Conservation (phyloP, 2,888 invertebrate genomes). For the Hirtodrosophila alboralis region DNA sequence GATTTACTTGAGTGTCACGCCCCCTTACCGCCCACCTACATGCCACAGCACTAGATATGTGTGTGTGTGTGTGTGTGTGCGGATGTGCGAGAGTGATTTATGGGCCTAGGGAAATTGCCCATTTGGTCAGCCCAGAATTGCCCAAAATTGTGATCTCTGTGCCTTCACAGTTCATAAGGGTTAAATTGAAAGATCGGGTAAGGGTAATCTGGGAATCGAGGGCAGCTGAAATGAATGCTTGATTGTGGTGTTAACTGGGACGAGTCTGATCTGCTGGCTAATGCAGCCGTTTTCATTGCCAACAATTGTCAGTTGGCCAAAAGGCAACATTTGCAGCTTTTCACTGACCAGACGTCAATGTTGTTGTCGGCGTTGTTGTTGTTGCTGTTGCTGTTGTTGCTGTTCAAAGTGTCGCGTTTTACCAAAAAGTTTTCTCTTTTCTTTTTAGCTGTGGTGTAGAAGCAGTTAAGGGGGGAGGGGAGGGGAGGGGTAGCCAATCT, state of each 20-base stretch:
- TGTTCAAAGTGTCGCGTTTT: conserved; percentile 55
- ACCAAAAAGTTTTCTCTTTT: conserved; percentile 70
- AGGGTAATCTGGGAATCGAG: neutral
- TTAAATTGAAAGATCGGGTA: conserved; percentile 13
- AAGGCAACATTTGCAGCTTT: conserved; percentile 43
- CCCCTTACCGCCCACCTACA: conserved; percentile 26
- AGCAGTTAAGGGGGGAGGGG: conserved; percentile 5
- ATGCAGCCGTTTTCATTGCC: conserved; percentile 37
- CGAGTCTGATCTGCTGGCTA: conserved; percentile 3
- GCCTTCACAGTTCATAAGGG: conserved; percentile 20
- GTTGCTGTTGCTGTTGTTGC: conserved; percentile 21
- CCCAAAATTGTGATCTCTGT: too few species aligned
- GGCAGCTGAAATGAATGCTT: neutral
- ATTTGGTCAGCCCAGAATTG: conserved; percentile 23
- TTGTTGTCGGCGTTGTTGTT: conserved; percentile 20
- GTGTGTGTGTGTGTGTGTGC: conserved; percentile 25
- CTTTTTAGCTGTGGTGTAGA: conserved; percentile 11
- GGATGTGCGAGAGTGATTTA: conserved; percentile 74
- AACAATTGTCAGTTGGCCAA: conserved; percentile 42
- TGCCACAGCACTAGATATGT: conserved; percentile 10
- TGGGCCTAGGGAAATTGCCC: conserved; percentile 58
- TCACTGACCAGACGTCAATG: conserved; percentile 52
- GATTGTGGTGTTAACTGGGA: too few species aligned
- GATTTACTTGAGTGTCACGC: conserved; percentile 61
- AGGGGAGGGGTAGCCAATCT: conserved; percentile 40